phyloP scores from a whole-genome alignment of 1,140 invertebrate genomes.

The Apis laboriosa region DNA sequence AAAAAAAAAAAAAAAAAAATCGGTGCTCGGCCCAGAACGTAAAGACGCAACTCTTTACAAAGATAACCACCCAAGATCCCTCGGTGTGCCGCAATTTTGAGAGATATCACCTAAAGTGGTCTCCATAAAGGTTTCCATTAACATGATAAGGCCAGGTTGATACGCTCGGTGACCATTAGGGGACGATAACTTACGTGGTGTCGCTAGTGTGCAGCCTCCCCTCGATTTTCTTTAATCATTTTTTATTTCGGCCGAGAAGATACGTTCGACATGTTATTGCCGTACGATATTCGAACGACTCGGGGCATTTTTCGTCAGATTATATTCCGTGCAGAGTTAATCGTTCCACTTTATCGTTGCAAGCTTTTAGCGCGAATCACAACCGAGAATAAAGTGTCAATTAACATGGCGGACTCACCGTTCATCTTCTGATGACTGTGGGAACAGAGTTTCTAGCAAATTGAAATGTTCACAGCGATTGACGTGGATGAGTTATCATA shows the following conservation, averaged over 20 bases:
- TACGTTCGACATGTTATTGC: conserved; percentile 30
- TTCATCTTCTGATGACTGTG: not conserved
- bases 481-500: not conserved
- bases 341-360: conserved; percentile 56
- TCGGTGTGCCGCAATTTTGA: conserved; percentile 32
- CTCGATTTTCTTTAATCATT: conserved; percentile 32
- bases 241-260: conserved; percentile 8
- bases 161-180: conserved; percentile 58
- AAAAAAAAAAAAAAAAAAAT: not conserved
- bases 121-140: conserved; percentile 69
- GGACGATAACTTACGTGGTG: conserved; percentile 40
- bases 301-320: conserved; percentile 40
- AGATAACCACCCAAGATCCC: conserved; percentile 64
- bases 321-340: conserved; percentile 44
- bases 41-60: conserved; percentile 43
- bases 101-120: conserved; percentile 64
- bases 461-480: not conserved
- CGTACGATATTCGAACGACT: conserved; percentile 14
- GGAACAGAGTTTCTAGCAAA: conserved; percentile 16
- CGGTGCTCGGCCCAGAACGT: conserved; percentile 9
- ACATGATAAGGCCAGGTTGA: conserved; percentile 64
- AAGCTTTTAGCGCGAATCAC: conserved; percentile 59
- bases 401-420: conserved; percentile 45
- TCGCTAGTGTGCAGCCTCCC: conserved; percentile 6
- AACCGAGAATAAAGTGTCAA: conserved; percentile 45